These are phyloP conservation scores for Rhizoglyphus robini DNA, from an alignment of 1,140 invertebrate species.

Conservation along the genomic window DNA sequence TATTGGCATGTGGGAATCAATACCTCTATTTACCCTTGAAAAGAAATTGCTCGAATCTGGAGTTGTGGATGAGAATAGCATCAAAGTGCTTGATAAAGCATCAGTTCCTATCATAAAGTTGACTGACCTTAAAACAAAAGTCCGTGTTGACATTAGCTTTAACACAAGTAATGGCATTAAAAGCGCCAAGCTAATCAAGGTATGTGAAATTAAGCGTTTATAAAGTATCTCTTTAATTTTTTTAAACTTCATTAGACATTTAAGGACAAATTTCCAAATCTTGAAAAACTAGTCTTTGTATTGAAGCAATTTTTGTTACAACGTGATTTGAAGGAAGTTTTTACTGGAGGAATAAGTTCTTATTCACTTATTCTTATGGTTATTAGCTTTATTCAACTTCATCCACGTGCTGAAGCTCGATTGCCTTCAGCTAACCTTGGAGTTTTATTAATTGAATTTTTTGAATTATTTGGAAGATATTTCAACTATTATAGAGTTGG, in stretches of 20 bases:
- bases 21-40: conserved; percentile 77
- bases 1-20: conserved; percentile 79
- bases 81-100: conserved; percentile 92
- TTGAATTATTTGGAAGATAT: conserved; percentile 87
- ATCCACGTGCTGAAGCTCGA: conserved; percentile 49
- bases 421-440: conserved; percentile 59
- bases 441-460: conserved; percentile 89
- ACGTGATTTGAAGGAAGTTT: conserved; percentile 95
- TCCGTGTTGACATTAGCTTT: conserved; percentile 89
- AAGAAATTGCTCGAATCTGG: conserved; percentile 69
- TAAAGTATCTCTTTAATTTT: conserved; percentile 17
- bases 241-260: conserved; percentile 32
- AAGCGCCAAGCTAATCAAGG: conserved; percentile 85
- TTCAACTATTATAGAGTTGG: conserved; percentile 93
- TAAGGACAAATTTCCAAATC: conserved; percentile 53
- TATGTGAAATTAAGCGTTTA: conserved; percentile 25
- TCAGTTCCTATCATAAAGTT: conserved; percentile 93
- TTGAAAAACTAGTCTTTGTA: conserved; percentile 86
- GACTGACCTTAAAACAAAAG: conserved; percentile 82
- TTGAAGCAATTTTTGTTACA: conserved; percentile 94
- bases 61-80: conserved; percentile 67
- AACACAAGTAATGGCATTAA: conserved; percentile 91
- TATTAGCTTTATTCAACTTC: conserved; percentile 82
- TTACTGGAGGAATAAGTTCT: conserved; percentile 94
- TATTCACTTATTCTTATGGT: conserved; percentile 97